Evolutionary conservation across 2,797 vertebrate species (phyloP), one percentile per base, ranked within the genome.

Genomic region (Typhlichthys eigenmanni): DNA sequence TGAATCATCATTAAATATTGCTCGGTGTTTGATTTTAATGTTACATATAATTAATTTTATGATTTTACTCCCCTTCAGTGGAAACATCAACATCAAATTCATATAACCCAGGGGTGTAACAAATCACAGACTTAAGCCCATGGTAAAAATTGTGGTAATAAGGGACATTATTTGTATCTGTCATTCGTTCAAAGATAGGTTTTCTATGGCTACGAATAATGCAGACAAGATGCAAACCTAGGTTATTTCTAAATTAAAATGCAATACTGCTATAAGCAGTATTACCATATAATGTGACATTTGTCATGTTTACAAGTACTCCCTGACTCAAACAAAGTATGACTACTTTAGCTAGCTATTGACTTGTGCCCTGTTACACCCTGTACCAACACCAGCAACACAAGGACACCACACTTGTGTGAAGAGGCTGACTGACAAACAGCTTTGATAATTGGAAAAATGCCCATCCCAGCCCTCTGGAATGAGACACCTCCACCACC

Each of bases 371-470:
- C 77, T 76, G 10, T 76, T 82, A 80, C 78, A 84, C 76, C 80
- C 74, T 69, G 34, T 58, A 84, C 79, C 71, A 84, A 87, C 88
- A 88, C 79, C 86, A 81, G 75, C 74, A 81, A 79, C 84, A 87
- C 84, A 83, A 89, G 82, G 81, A 64, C 83, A 71, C 73, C 72
- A 72, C 71, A 73, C 81, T 89, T 85, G 85, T 88, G 86, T 86
- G 76, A 78, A 82, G 77, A 85, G 75, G 81, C 78, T 84, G 77
- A 85, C 75, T 71, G 89, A 89, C 86, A 90, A 90, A 87, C 79
- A 65, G 75, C 80, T 86, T 24, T 86, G 91, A 92, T 92, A 92
- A 93, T 91, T 88, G 82, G 72, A 82, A 84, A 78, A 85, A 88
- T 80, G 80, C 79, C 70, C 71, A 84, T 88, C 91, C 81, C 78